A percentile compares a stretch with the other conserved stretches of the same genome.
phyloP scores from a whole-genome alignment of 2,113 vertebrate species.

The Melanerpes formicivorus region DNA sequence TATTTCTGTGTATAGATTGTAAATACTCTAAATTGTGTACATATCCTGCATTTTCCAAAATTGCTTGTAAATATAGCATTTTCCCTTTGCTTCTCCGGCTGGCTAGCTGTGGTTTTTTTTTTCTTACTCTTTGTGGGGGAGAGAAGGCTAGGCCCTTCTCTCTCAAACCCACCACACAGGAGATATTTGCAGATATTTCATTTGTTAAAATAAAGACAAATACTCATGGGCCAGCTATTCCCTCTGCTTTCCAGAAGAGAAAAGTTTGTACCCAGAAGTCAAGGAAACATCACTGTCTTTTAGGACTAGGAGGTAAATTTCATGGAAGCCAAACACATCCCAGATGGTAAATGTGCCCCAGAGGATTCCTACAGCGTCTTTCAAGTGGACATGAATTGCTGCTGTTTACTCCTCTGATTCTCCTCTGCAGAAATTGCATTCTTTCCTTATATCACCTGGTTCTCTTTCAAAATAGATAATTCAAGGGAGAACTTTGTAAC shows the following conservation, averaged over 20 bases:
- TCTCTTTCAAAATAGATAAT: neutral
- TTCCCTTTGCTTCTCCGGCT: no score
- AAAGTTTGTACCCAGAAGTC: neutral
- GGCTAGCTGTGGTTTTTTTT: no score
- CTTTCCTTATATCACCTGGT: rapidly evolving
- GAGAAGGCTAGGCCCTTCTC: no score
- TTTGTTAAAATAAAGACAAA: slow-evolving; percentile 41
- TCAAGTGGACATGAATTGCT: neutral
- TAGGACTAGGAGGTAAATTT: neutral
- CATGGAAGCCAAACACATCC: neutral
- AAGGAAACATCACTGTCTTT: neutral
- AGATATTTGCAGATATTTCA: slow-evolving; percentile 23
- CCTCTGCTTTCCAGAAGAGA: neutral
- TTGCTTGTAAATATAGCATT: no score
- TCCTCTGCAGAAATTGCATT: neutral
- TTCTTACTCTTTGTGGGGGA: no score
- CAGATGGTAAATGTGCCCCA: neutral
- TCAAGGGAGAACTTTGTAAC: neutral
- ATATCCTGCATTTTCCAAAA: no score
- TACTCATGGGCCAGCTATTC: neutral
- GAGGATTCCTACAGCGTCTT: neutral
- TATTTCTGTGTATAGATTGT: no score
- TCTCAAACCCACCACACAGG: no score
- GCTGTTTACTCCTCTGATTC: neutral
- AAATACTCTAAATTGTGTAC: no score